A percentile compares a stretch with the other conserved stretches of the same genome.
Conservation (phyloP, 1,140 invertebrate species). For the Bombus pyrosoma region DNA sequence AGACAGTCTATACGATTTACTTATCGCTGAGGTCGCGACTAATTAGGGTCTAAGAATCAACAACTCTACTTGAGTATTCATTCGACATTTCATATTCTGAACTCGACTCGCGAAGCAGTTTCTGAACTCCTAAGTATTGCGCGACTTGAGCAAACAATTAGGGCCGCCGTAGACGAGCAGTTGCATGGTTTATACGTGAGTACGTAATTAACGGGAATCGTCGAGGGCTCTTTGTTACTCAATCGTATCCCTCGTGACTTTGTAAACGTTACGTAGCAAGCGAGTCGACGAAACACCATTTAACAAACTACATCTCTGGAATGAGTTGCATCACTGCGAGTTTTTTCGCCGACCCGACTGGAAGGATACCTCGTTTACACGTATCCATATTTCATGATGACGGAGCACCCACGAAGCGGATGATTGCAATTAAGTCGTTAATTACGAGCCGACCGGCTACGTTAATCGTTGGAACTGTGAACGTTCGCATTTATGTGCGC, state of each 20-base stretch:
- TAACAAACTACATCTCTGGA: no score
- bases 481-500: background rate
- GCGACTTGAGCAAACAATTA: background rate
- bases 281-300: slow-evolving; percentile 25
- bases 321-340: background rate
- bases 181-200: slow-evolving; percentile 25
- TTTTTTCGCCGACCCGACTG: slow-evolving; percentile 10
- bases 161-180: background rate
- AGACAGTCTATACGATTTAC: background rate
- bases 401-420: background rate
- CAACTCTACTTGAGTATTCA: no score
- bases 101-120: no score
- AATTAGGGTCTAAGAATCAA: background rate
- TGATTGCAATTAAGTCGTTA: slow-evolving; percentile 46
- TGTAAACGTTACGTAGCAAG: background rate
- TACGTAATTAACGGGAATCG: slow-evolving; percentile 61
- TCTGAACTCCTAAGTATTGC: background rate
- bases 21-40: background rate
- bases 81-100: no score
- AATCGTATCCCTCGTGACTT: slow-evolving; percentile 22
- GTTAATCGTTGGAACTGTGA: background rate
- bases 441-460: slow-evolving; percentile 24
- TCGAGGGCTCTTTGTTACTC: slow-evolving; percentile 10
- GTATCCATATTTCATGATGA: background rate
- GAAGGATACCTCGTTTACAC: slow-evolving; percentile 37